Base-by-base conservation (phyloP, 2,888 invertebrate species). In the Branchipolynoe longqiensis region DNA sequence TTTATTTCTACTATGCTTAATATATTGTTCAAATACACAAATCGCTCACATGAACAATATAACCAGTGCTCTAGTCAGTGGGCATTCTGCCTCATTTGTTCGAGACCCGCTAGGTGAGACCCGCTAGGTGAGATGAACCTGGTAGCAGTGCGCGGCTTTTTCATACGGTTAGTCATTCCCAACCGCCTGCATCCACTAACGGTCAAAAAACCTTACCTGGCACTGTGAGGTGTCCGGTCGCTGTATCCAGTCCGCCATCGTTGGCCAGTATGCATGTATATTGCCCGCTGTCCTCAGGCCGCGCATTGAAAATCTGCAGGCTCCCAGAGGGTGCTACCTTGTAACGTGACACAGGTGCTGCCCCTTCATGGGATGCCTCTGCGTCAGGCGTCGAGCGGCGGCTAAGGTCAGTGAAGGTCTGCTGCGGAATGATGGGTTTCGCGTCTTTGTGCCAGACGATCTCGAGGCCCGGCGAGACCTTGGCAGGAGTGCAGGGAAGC, bases 221-320 rank as follows among this genome's bases (percentile, higher is more conserved):
- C n/a, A 84, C 84, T 1, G 83, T 83, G 2, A 86, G 41, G 59
- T 38, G 59, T 22, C 62, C 83, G 18, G 83, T 31, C 4, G 69
- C 69, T 0, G 48, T 78, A 8, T 40, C 84, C 28, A 18, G n/a
- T 8, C 86, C 69, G 6, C 38, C 84, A 14, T n/a, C 28, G 83
- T 88, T 87, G 14, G 36, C 62, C 31, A 85, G 86, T 73, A 85
- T 64, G 83, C 89, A 89, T n/a, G 82, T 82, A 69, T 88, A 89
- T n/a, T 58, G 58, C 14, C 89, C 89, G 4, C 85, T 58, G 69
- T 89, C 88, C 0, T 59, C 58, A 74, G 40, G 62, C 40, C 59
- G 82, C 22, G 86, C 86, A 64, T 88, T 86, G 31, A 62, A 59
- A 8, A 89, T 88, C 64, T 87, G 86, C 28, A 90, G 83, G 74